These are phyloP conservation scores for Electrophaes corylata DNA, from an alignment of 2,888 invertebrate genomes.

Conservation along the genomic window DNA sequence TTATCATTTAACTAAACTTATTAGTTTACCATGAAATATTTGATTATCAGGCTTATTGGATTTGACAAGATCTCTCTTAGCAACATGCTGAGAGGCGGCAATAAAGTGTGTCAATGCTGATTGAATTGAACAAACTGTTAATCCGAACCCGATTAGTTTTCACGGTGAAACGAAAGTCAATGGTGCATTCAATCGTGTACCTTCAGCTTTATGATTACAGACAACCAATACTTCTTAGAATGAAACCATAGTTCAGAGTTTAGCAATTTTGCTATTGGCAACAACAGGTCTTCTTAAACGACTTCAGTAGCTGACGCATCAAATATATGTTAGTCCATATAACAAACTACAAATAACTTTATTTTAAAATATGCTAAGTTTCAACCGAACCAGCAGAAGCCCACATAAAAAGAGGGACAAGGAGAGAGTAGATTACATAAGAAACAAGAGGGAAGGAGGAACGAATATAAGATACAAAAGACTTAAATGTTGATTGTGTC, in stretches of 20 bases:
- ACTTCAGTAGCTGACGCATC: background rate
- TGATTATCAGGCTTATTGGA: background rate
- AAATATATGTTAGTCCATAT: too few relatives aligned
- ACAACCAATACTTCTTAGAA: background rate
- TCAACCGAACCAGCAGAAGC: background rate
- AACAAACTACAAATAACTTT: background rate
- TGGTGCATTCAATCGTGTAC: conserved; percentile 9
- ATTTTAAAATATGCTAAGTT: background rate
- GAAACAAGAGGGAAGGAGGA: background rate
- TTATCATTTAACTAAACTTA: too few relatives aligned
- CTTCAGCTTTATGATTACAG: background rate
- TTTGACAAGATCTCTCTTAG: background rate
- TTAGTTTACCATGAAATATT: conserved; percentile 9
- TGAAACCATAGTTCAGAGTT: background rate
- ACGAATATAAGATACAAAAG: too few relatives aligned
- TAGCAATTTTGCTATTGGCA: conserved; percentile 1
- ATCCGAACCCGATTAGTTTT: background rate
- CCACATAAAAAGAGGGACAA: background rate
- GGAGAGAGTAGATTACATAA: too few relatives aligned
- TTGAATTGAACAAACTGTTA: conserved; percentile 7
- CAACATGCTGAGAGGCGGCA: background rate
- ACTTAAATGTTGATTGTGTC: too few relatives aligned
- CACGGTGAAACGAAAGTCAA: conserved; percentile 15
- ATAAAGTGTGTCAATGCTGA: conserved; percentile 6
- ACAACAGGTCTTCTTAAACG: background rate